These are phyloP conservation scores for Cheirogaleus medius DNA, from an alignment of 2,113 vertebrate genomes.

Conservation along the genomic window DNA sequence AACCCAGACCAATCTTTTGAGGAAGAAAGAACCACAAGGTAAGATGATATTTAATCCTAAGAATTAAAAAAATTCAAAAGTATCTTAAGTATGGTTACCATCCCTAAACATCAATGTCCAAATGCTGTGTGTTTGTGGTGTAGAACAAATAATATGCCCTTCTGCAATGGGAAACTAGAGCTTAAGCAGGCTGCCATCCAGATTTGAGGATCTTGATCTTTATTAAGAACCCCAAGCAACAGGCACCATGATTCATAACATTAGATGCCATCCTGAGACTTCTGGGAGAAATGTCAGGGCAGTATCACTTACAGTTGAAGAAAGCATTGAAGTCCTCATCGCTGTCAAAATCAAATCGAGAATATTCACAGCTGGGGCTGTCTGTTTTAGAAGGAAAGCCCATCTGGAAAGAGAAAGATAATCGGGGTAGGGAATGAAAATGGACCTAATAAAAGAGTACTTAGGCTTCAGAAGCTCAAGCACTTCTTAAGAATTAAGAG, in stretches of 20 bases:
- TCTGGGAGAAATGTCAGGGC: not conserved
- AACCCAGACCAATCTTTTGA: not conserved
- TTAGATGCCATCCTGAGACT: not conserved
- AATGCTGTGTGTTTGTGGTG: not conserved
- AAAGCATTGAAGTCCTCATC: conserved; percentile 96
- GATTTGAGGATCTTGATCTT: not conserved
- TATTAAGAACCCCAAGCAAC: not conserved
- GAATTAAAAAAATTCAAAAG: not conserved
- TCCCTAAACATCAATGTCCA: not conserved
- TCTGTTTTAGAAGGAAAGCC: conserved; percentile 96
- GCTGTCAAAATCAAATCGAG: conserved; percentile 96
- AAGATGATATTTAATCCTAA: conserved; percentile 6
- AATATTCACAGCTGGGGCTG: conserved; percentile 93
- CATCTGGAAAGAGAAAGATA: conserved; percentile 83
- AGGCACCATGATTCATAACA: not conserved
- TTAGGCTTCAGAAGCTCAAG: not conserved
- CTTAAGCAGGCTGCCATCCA: not conserved
- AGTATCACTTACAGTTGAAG: conserved; percentile 92
- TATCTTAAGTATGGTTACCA: not conserved
- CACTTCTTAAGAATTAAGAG: not conserved
- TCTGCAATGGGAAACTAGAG: not conserved
- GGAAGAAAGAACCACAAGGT: not conserved
- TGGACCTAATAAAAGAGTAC: not conserved
- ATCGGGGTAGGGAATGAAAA: not conserved
- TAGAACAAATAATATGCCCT: not conserved